Base-by-base conservation (phyloP, 2,888 invertebrate genomes). In the Stictocephala bisonia region DNA sequence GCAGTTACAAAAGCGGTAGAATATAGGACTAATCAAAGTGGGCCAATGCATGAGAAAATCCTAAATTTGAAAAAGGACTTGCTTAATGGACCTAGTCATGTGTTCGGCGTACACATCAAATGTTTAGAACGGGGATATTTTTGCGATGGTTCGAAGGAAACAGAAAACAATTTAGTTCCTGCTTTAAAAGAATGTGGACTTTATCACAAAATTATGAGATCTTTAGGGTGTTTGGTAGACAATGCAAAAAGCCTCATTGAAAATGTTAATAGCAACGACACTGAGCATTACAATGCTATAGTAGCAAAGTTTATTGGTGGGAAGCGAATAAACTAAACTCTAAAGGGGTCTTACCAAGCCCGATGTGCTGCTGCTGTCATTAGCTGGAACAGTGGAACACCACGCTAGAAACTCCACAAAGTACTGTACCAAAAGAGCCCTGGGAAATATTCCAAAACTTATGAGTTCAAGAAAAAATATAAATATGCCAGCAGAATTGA, bases 301-400 rank as follows among this genome's bases (percentile, higher is more conserved):
- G 26, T 69, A 1, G 40, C 69, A 1, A 53, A 7, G 20, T 69
- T 40, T 24, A 53, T 40, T 40, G 56, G 69, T 2, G 69, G 69
- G 26, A 69, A 69, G 53, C 13, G 69, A n/a, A 58, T 67, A n/a
- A 71, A 66, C 29, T 48, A 35, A 18, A 22, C 22, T 2, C 71
- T 67, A 66, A 71, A 74, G 40, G 27, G 27, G 1, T 71, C 48
- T 1, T 71, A 74, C 26, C 24, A 26, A n/a, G 48, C 35, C 1
- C 13, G 58, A 35, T 64, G 70, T 40, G 4, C 66, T 26, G 60
- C 60, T 20, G 60, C 40, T 1, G 71, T 71, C 3, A 44, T 74
- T 13, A 69, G 69, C 41, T 24, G 53, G 13, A 69, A 69, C 22
- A 40, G 18, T 51, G 53, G 69, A 1, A 51, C 1, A 13, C 69